Evolutionary conservation across 2,113 vertebrate species (phyloP).

Genomic region (Odocoileus hemionus): DNA sequence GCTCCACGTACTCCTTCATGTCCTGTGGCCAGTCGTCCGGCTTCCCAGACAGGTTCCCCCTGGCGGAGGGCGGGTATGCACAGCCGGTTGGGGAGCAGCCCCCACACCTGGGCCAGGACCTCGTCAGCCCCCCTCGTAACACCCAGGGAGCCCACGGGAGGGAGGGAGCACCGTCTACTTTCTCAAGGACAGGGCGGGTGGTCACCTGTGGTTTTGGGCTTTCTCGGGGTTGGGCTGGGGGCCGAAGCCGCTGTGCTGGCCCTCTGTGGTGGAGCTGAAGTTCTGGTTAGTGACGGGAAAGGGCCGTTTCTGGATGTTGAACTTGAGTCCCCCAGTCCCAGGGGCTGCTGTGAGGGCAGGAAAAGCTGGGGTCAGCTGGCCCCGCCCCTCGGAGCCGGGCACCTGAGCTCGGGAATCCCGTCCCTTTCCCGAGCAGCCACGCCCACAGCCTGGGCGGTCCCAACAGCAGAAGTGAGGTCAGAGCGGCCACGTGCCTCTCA

Average conservation of each 20-base stretch:
- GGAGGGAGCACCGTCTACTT: accelerated
- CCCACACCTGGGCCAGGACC: accelerated
- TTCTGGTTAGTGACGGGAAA: conserved; percentile 84
- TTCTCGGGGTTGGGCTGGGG: conserved; percentile 72
- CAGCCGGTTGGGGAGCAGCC: no score
- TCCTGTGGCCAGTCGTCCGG: conserved; percentile 93
- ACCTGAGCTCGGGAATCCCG: not conserved
- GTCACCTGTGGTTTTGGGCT: conserved; percentile 72
- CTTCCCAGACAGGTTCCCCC: conserved; percentile 75
- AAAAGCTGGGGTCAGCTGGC: not conserved
- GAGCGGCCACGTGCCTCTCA: accelerated
- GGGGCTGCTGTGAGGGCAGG: conserved; percentile 83
- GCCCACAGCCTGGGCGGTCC: accelerated
- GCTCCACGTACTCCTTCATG: conserved; percentile 96
- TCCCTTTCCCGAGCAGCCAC: accelerated
- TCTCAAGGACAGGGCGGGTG: accelerated
- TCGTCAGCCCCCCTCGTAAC: accelerated
- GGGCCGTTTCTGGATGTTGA: conserved; percentile 90
- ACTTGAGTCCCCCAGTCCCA: conserved; percentile 87
- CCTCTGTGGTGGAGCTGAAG: conserved; percentile 70
- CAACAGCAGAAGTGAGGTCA: not conserved
- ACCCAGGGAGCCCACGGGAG: not conserved
- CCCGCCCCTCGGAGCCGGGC: not conserved
- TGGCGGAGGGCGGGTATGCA: accelerated
- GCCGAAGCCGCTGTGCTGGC: conserved; percentile 61